phyloP scores from a whole-genome alignment of 2,888 invertebrate species.

The Dryomyza anilis region DNA sequence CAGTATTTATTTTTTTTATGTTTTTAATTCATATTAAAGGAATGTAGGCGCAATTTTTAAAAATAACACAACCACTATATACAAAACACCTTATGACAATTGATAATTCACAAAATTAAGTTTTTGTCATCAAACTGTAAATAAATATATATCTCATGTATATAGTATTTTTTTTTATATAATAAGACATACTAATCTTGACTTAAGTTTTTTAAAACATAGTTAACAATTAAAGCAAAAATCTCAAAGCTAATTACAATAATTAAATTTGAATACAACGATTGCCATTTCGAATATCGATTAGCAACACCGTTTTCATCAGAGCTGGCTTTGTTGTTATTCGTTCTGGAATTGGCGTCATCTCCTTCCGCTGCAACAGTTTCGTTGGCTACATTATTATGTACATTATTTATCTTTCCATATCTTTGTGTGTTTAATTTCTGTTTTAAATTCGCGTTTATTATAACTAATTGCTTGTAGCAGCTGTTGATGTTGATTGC shows the following conservation, averaged over 20 bases:
- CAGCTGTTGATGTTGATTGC: slow-evolving; percentile 62
- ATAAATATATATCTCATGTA: no score
- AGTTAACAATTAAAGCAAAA: slow-evolving; percentile 92
- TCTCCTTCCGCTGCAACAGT: slow-evolving; percentile 42
- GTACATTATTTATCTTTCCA: slow-evolving; percentile 7
- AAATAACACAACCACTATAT: no score
- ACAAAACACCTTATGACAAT: no score
- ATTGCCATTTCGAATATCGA: slow-evolving; percentile 76
- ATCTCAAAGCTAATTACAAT: slow-evolving; percentile 89
- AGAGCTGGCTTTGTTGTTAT: slow-evolving; percentile 21
- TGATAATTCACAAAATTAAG: no score
- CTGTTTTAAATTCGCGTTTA: slow-evolving; percentile 47
- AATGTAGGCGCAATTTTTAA: no score
- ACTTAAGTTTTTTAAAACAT: slow-evolving; percentile 81
- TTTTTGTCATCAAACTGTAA: no score
- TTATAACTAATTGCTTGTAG: slow-evolving; percentile 58
- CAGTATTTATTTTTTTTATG: no score
- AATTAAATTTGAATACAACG: slow-evolving; percentile 83
- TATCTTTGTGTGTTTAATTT: slow-evolving; percentile 9
- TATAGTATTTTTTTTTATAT: no score
- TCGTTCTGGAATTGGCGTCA: slow-evolving; percentile 31
- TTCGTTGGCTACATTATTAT: slow-evolving; percentile 38
- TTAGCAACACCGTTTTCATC: slow-evolving; percentile 33
- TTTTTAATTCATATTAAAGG: no score
- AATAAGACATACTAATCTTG: no score